Base-by-base conservation (phyloP, 2,113 vertebrate species). In the Syngnathus scovelli region DNA sequence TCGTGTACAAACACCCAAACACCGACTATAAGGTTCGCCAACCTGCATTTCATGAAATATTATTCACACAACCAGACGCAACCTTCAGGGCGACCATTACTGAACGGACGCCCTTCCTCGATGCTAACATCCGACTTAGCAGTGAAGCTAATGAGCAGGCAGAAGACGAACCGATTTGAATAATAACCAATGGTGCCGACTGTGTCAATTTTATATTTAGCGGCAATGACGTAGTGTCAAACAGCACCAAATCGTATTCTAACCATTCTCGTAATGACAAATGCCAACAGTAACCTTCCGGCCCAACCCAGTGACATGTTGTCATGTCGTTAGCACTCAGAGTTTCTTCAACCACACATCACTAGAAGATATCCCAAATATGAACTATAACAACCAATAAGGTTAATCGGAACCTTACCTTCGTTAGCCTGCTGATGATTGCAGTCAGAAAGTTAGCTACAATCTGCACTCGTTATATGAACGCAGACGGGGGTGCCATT, bases 371-470 rank as follows among this genome's bases (percentile, higher is more conserved):
- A 58, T 33, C 6, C 13, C 8, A 62, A 27, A 62, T 44, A 12
- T 61, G 37, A 3, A 60, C 56, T 65, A 46, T 49, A 19, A 51
- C 38, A 58, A 64, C 69, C 49, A 58, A 58, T n/a, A 55, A 69
- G 64, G 77, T 82, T 74, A 27, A 83, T 75, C 70, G 86, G 85
- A 71, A 74, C 52, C 61, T 67, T 77, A 74, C 75, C 84, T 0
- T 0, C 62, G 82, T 80, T 83, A 82, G 82, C 83, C 56, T 41
- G 51, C 68, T 39, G 64, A 67, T 49, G 44, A 43, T 61, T 33
- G 58, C 65, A 41, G 70, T 66, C 72, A 76, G 27, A 87, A 87
- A 87, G 77, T 89, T 88, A 75, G 75, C 73, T 52, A n/a, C 8
- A 19, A 11, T 33, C 2, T 33, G 21, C 38, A 49, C 67, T 56